A percentile compares a stretch with the other conserved stretches of the same genome.
phyloP scores from a whole-genome alignment of 2,888 invertebrate genomes.

The Nezara viridula region DNA sequence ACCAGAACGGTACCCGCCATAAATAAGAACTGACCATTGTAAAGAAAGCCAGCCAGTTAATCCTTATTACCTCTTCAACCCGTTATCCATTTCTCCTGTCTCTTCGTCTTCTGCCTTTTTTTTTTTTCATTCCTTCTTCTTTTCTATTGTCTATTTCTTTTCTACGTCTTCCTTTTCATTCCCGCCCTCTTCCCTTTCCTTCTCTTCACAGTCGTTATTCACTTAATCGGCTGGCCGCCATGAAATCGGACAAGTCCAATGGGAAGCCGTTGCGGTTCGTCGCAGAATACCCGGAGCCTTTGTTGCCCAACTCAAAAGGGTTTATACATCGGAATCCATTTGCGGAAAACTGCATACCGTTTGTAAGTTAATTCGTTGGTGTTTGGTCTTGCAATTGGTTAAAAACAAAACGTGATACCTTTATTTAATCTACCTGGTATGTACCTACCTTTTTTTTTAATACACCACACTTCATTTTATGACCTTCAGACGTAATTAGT shows the following conservation, averaged over 20 bases:
- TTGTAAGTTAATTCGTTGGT: background rate
- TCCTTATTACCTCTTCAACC: slow-evolving; percentile 35
- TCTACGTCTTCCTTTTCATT: slow-evolving; percentile 38
- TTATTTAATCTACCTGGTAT: too few relatives aligned
- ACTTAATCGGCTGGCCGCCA: slow-evolving; percentile 46
- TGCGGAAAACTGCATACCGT: slow-evolving; percentile 35
- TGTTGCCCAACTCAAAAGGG: slow-evolving; percentile 7
- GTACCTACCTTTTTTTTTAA: too few relatives aligned
- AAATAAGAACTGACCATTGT: slow-evolving; percentile 48
- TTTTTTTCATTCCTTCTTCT: slow-evolving; percentile 44
- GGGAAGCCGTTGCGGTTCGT: slow-evolving; percentile 37
- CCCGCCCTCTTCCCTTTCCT: background rate
- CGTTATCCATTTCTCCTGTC: slow-evolving; percentile 39
- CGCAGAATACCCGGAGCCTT: background rate
- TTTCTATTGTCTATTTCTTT: slow-evolving; percentile 48
- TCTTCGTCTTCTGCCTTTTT: slow-evolving; percentile 34
- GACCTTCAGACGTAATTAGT: too few relatives aligned
- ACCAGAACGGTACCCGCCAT: slow-evolving; percentile 26
- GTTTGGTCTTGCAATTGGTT: background rate
- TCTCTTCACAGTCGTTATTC: slow-evolving; percentile 49
- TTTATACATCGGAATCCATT: slow-evolving; percentile 43
- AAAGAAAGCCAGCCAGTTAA: slow-evolving; percentile 29
- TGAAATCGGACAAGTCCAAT: slow-evolving; percentile 44
- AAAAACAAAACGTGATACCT: background rate
- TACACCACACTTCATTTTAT: too few relatives aligned